Percentiles rank a stretch among this genome's conserved stretches.
Conservation (phyloP, 2,797 vertebrate species). For the Falco columbarius region DNA sequence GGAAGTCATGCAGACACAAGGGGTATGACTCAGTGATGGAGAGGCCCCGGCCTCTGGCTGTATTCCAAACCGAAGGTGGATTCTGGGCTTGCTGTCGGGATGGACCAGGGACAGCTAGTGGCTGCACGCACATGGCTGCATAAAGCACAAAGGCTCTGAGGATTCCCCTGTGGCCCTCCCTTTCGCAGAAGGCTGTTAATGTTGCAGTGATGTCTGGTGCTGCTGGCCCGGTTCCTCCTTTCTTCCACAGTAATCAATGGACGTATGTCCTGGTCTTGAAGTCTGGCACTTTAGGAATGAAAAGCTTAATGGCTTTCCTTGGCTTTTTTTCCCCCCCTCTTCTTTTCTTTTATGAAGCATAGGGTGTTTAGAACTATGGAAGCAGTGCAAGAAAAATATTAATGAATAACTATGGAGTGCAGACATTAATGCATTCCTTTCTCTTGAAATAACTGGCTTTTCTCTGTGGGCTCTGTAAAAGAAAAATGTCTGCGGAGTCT, state of each 20-base stretch:
- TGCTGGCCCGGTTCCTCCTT: constrained; percentile 29
- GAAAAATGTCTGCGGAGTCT: constrained; percentile 17
- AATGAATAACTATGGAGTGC: constrained; percentile 56
- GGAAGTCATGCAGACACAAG: constrained; percentile 39
- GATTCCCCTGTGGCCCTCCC: background rate
- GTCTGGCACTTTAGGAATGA: background rate
- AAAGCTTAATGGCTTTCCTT: constrained; percentile 19
- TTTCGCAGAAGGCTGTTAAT: background rate
- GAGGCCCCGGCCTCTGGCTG: background rate
- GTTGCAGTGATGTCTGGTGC: background rate
- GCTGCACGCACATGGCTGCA: background rate
- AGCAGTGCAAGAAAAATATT: constrained; percentile 53
- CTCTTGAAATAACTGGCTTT: constrained; percentile 63
- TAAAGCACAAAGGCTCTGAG: background rate
- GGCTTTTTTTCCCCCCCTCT: background rate
- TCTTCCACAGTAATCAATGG: background rate
- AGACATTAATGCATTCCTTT: constrained; percentile 62
- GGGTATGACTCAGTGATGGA: background rate
- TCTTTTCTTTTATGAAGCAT: background rate
- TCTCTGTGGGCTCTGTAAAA: constrained; percentile 28
- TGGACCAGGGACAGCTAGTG: background rate
- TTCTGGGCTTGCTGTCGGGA: background rate
- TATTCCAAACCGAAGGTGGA: background rate
- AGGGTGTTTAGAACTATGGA: constrained; percentile 30
- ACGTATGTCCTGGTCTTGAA: background rate